Conservation (phyloP, 2,113 vertebrate species). For the Okapia johnstoni region DNA sequence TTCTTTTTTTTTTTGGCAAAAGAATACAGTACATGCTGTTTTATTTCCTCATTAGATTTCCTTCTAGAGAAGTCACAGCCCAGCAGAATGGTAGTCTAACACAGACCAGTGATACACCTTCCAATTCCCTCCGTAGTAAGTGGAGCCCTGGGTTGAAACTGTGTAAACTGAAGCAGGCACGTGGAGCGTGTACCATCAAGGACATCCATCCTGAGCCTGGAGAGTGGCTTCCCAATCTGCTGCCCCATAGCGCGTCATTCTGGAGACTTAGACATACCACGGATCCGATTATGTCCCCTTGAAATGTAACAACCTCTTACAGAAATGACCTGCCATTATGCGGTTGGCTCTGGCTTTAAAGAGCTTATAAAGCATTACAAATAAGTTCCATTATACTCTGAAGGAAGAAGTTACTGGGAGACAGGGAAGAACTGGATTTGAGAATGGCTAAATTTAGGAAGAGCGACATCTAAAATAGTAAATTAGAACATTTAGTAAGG, state of each 20-base stretch:
- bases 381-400: not conserved
- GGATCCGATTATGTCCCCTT: not conserved
- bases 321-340: not conserved
- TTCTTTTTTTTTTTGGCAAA: not conserved
- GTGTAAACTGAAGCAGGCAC: not conserved
- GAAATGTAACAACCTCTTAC: not conserved
- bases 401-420: conserved; percentile 6
- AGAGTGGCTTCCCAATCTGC: not conserved
- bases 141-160: not conserved
- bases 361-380: not conserved
- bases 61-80: not conserved
- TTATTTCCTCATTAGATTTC: not conserved
- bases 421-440: not conserved
- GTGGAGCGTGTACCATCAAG: not conserved
- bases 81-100: not conserved
- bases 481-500: not conserved
- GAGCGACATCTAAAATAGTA: not conserved
- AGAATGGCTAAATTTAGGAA: not conserved
- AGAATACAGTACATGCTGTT: not conserved
- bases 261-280: not conserved
- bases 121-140: not conserved
- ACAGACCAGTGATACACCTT: not conserved
- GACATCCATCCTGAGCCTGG: not conserved
- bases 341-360: not conserved
- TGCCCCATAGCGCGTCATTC: not conserved